Evolutionary conservation across 2,797 vertebrate genomes (phyloP), one percentile per base, ranked within the genome.

Genomic region (Mus caroli): DNA sequence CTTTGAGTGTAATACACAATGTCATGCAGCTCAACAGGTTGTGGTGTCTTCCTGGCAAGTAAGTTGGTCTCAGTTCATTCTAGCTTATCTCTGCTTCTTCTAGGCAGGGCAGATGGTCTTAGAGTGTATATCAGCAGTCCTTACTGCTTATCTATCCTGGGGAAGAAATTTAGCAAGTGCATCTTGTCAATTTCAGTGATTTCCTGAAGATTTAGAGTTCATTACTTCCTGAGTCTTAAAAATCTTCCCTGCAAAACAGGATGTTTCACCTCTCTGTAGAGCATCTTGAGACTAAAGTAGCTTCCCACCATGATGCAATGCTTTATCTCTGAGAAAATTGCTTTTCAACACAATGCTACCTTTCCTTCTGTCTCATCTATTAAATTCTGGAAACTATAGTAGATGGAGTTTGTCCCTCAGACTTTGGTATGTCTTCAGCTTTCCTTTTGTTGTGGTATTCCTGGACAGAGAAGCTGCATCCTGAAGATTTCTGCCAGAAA

Each of bases 11-110:
- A 34, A 67, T 14, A 50, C 19, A 34, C 43, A 85, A 31, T 12
- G 20, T 5, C 46, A 37, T 34, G 9, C 2, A 40, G 46, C 2
- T 28, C 34, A 87, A 12, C 50, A 71, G 50, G 22, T 11, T 71
- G 24, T 26, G 17, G 9, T 6, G 1, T 28, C 15, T 73, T 20
- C 1, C 8, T 7, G 8, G n/a, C 1, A 19, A 4, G 50, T 28
- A 9, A 19, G 4, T 71, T 54, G 62, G 34, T 37, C 34, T 87
- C 50, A 56, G 4, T 17, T 28, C 3, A 54, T 40, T 73, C n/a
- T 85, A n/a, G 31, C 19, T 85, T 67, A 50, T 12, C 34, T 71
- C 34, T 73, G 67, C n/a, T 73, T 37, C 60, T 64, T 67, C 22
- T 28, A 28, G 67, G 2, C 4, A 28, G 24, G 14, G 37, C n/a